phyloP scores from a whole-genome alignment of 2,797 vertebrate species.

The Xiphophorus birchmanni region DNA sequence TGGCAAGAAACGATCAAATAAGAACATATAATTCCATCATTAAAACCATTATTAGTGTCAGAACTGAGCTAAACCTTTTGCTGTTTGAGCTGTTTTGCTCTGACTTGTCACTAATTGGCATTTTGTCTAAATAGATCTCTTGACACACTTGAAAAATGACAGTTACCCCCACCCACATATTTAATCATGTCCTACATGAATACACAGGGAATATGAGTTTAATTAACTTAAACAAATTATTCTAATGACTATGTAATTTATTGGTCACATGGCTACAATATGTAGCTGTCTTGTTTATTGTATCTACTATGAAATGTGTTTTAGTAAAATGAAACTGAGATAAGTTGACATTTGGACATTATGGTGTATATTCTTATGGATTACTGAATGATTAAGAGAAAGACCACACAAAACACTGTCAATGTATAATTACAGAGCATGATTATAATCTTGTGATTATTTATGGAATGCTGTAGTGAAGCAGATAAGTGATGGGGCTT shows the following conservation, averaged over 20 bases:
- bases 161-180: constrained; percentile 52
- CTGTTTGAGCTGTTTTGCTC: constrained; percentile 22
- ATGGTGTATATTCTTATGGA: constrained; percentile 46
- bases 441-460: constrained; percentile 51
- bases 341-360: constrained; percentile 60
- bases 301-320: constrained; percentile 43
- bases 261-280: constrained; percentile 30
- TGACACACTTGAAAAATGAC: constrained; percentile 62
- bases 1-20: constrained; percentile 5
- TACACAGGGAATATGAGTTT: constrained; percentile 58
- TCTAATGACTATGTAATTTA: constrained; percentile 48
- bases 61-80: constrained; percentile 28
- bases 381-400: constrained; percentile 56
- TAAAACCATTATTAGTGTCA: constrained; percentile 16
- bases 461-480: constrained; percentile 43
- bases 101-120: constrained; percentile 43
- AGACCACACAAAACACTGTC: constrained; percentile 28
- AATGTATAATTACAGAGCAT: constrained; percentile 53
- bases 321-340: constrained; percentile 42
- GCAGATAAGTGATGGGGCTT: constrained; percentile 35
- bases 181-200: constrained; percentile 67
- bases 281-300: constrained; percentile 40
- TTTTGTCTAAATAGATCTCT: constrained; percentile 50
- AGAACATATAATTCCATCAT: constrained; percentile 22
- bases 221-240: constrained; percentile 67